A percentile compares a stretch with the other conserved stretches of the same genome.
Conservation (phyloP, 2,888 invertebrate genomes). For the Lasioglossum lativentre region DNA sequence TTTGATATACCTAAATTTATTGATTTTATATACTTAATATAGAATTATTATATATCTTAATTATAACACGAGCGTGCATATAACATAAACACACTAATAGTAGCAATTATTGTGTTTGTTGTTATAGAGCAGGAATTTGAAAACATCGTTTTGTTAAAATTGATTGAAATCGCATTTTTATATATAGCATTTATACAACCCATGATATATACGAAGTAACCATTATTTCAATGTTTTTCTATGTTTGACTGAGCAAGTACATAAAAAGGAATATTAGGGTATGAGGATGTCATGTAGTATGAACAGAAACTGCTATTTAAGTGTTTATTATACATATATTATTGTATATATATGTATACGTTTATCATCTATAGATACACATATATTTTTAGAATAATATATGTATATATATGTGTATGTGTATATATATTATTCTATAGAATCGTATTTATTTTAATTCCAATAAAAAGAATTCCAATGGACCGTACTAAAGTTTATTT, state of each 20-base stretch:
- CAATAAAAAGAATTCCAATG: constrained; percentile 24
- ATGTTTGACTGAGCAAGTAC: constrained; percentile 76
- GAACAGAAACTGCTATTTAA: constrained; percentile 41
- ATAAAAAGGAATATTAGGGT: constrained; percentile 53
- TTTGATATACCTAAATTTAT: constrained; percentile 5
- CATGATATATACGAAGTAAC: constrained; percentile 70
- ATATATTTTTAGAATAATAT: background rate
- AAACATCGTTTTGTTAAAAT: constrained; percentile 20
- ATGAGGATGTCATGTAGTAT: constrained; percentile 43
- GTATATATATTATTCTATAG: constrained; percentile 49
- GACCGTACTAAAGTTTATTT: constrained; percentile 17
- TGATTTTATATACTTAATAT: constrained; percentile 4
- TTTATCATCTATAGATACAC: background rate
- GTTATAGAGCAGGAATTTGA: constrained; percentile 22
- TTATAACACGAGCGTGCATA: constrained; percentile 13
- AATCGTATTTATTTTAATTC: constrained; percentile 43
- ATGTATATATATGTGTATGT: constrained; percentile 33
- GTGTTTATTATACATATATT: background rate
- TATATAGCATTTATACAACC: constrained; percentile 72
- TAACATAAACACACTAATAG: constrained; percentile 20
- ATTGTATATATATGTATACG: constrained; percentile 70
- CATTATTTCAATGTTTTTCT: constrained; percentile 70
- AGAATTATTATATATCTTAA: constrained; percentile 4
- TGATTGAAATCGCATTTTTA: constrained; percentile 66
- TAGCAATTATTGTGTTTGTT: constrained; percentile 23